These are phyloP conservation scores for Pangasius larnaudii DNA, from an alignment of 2,797 vertebrate genomes.

Conservation along the genomic window DNA sequence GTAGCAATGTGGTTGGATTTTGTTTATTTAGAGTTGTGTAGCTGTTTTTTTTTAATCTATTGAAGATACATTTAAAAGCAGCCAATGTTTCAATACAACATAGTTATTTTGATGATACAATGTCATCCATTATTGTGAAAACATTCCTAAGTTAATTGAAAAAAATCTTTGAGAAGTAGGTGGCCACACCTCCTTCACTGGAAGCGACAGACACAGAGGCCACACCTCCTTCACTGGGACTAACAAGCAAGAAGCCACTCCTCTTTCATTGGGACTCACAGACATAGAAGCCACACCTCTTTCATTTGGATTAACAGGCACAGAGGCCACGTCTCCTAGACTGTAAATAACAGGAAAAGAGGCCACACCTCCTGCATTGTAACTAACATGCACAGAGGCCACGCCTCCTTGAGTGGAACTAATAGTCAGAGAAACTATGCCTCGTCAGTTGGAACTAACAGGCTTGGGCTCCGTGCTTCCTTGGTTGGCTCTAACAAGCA, in stretches of 20 bases:
- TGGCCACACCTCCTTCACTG: not conserved
- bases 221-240: not conserved
- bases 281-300: not conserved
- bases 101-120: not conserved
- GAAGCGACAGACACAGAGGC: not conserved
- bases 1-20: not conserved
- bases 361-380: not conserved
- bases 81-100: not conserved
- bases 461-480: not conserved
- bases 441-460: not conserved
- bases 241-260: too few relatives aligned
- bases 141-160: not conserved
- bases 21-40: not conserved
- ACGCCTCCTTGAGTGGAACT: not conserved
- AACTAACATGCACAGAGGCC: too few relatives aligned
- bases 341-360: not conserved
- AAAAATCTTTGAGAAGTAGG: not conserved
- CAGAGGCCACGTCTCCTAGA: not conserved
- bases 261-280: not conserved
- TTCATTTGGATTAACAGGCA: not conserved
- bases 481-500: not conserved
- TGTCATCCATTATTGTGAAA: not conserved
- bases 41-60: not conserved
- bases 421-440: not conserved
- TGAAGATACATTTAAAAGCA: not conserved